Conservation (phyloP, 1,140 invertebrate species). For the Ceratosolen solmsi region DNA sequence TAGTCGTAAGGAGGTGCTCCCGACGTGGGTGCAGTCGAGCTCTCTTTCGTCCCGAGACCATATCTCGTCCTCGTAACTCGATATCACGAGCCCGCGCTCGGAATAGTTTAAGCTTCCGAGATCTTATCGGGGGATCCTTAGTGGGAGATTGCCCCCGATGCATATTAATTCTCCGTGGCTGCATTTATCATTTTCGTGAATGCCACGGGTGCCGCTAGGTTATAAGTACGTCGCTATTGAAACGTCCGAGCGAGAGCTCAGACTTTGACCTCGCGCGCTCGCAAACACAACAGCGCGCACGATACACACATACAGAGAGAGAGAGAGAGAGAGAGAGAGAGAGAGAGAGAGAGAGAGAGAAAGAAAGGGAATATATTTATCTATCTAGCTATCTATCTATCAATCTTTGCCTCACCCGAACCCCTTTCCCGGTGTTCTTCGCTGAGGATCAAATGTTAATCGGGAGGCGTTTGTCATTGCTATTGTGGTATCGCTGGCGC, state of each 20-base stretch:
- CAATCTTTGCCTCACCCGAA: no score
- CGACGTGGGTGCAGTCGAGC: neutral
- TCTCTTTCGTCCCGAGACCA: neutral
- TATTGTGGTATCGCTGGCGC: neutral
- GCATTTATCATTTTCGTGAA: constrained; percentile 36
- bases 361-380: no score
- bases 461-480: neutral
- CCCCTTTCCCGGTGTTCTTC: neutral
- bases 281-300: no score
- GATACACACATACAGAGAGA: no score
- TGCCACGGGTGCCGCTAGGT: neutral
- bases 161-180: constrained; percentile 33
- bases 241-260: neutral
- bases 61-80: constrained; percentile 23
- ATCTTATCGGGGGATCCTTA: constrained; percentile 31
- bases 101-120: constrained; percentile 15
- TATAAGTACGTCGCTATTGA: constrained; percentile 9
- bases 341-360: no score
- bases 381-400: no score
- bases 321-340: no score
- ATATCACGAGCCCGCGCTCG: neutral
- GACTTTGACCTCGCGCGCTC: no score
- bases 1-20: neutral
- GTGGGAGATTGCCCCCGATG: constrained; percentile 41
- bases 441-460: neutral